Conservation (phyloP, 2,888 invertebrate genomes). For the Perdita meconis region DNA sequence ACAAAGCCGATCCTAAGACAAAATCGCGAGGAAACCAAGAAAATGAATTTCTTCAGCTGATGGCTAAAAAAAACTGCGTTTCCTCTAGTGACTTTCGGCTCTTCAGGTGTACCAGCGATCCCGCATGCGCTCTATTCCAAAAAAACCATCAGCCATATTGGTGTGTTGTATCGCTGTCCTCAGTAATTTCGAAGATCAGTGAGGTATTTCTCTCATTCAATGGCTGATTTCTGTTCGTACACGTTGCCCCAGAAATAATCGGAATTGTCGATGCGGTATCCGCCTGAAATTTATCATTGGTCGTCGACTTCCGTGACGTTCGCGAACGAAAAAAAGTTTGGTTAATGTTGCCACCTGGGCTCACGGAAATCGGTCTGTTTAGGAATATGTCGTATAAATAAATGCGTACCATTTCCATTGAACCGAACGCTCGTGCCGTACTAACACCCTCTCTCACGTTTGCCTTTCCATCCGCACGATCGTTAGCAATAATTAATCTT, state of each 20-base stretch:
- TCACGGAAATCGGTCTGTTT: constrained; percentile 72
- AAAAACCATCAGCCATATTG: constrained; percentile 85
- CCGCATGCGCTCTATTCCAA: constrained; percentile 80
- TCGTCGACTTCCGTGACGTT: constrained; percentile 58
- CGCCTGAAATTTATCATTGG: neutral
- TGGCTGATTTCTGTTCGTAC: constrained; percentile 11
- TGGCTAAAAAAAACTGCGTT: constrained; percentile 11
- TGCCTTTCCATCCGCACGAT: neutral
- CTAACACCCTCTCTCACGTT: neutral
- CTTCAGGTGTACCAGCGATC: constrained; percentile 50
- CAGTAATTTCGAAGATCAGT: constrained; percentile 83
- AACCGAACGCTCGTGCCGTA: constrained; percentile 1
- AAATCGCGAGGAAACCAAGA: neutral
- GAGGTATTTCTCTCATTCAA: constrained; percentile 77
- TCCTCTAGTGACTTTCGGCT: constrained; percentile 68
- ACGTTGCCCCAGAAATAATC: constrained; percentile 21
- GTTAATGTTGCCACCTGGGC: constrained; percentile 84
- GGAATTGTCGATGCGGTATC: constrained; percentile 19
- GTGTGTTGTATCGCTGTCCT: constrained; percentile 84
- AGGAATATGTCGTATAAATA: constrained; percentile 69
- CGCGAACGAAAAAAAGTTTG: constrained; percentile 80
- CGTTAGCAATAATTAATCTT: neutral
- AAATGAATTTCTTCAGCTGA: constrained; percentile 14
- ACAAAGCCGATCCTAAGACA: neutral
- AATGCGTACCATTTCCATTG: constrained; percentile 40